Conservation (phyloP, 2,888 invertebrate species). For the Chrysolina haemoptera region DNA sequence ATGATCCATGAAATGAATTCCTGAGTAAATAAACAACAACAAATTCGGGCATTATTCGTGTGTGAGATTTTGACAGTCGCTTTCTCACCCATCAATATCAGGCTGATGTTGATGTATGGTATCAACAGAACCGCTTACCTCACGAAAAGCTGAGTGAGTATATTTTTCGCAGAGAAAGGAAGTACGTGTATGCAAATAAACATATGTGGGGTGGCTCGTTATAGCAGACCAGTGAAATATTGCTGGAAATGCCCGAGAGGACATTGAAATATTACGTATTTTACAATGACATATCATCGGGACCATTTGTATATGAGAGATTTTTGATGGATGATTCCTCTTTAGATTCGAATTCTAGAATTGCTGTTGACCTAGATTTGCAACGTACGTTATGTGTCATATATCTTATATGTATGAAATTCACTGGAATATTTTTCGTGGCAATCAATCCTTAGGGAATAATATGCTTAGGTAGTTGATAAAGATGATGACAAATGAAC, state of each 20-base stretch:
- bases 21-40: conserved; percentile 50
- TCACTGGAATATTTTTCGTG: conserved; percentile 32
- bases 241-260: conserved; percentile 66
- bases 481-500: too few species aligned
- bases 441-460: neutral
- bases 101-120: conserved; percentile 64
- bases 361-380: conserved; percentile 50
- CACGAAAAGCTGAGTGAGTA: conserved; percentile 67
- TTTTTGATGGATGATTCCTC: conserved; percentile 67
- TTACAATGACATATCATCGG: conserved; percentile 70
- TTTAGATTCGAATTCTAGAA: conserved; percentile 42
- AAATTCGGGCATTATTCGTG: conserved; percentile 53
- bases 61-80: conserved; percentile 68
- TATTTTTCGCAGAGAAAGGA: conserved; percentile 67
- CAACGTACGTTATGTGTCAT: conserved; percentile 19
- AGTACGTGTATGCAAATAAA: conserved; percentile 66
- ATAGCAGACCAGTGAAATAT: conserved; percentile 68
- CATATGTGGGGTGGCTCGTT: conserved; percentile 64
- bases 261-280: conserved; percentile 69
- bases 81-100: conserved; percentile 68
- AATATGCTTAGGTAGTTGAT: neutral
- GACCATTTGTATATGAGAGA: conserved; percentile 67
- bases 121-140: conserved; percentile 58
- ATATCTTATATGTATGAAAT: conserved; percentile 36
- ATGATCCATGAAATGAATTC: conserved; percentile 49